Evolutionary conservation across 2,113 vertebrate genomes (phyloP).

Genomic region (Salvelinus sp.): DNA sequence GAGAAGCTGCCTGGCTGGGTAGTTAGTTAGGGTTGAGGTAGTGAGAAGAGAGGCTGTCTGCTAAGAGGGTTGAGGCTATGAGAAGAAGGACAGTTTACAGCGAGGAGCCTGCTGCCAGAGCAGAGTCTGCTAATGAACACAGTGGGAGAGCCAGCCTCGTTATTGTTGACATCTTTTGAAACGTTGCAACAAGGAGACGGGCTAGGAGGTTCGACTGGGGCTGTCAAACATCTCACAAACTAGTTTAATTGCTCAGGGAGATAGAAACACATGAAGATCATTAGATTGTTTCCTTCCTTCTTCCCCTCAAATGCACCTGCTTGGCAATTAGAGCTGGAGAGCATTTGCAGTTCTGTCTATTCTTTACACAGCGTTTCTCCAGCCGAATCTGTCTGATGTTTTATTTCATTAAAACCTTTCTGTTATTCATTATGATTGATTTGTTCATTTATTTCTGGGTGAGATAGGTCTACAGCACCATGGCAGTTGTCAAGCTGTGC

Average conservation of each 20-base stretch:
- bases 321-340: slow-evolving; percentile 8
- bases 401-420: background rate
- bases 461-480: background rate
- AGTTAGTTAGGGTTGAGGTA: too few species aligned
- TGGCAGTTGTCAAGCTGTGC: background rate
- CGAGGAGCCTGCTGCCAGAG: background rate
- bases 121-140: slow-evolving; percentile 60
- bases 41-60: too few species aligned
- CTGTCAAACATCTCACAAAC: slow-evolving; percentile 61
- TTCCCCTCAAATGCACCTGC: slow-evolving; percentile 1
- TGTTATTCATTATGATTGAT: background rate
- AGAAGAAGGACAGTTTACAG: background rate
- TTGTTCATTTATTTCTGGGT: background rate
- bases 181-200: slow-evolving; percentile 49
- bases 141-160: slow-evolving; percentile 50
- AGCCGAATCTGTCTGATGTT: background rate
- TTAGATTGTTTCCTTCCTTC: slow-evolving; percentile 26
- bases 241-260: slow-evolving; percentile 69
- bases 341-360: background rate
- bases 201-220: slow-evolving; percentile 37
- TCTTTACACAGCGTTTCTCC: background rate
- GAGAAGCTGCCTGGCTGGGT: background rate
- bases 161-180: slow-evolving; percentile 55
- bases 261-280: slow-evolving; percentile 45
- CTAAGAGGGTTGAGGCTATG: background rate